These are phyloP conservation scores for Euspilapteryx auroguttella DNA, from an alignment of 2,888 invertebrate species.

Conservation along the genomic window DNA sequence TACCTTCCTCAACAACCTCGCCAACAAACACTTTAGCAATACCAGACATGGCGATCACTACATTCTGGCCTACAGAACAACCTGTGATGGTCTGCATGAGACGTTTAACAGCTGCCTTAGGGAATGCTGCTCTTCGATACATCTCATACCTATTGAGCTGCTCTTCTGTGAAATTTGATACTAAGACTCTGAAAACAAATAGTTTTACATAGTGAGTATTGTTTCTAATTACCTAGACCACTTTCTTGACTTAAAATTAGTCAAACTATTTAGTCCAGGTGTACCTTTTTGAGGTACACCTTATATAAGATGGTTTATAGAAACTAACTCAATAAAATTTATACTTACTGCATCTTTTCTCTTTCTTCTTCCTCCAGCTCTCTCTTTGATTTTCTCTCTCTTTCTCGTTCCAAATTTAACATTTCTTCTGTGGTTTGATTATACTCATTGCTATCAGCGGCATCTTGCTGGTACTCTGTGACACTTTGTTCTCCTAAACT, in stretches of 20 bases:
- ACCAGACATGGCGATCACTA: slow-evolving; percentile 99
- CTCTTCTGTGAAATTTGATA: slow-evolving; percentile 98
- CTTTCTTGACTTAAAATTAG: no score
- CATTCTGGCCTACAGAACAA: slow-evolving; percentile 95
- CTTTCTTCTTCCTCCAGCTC: slow-evolving; percentile 93
- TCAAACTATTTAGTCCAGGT: no score
- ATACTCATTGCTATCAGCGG: slow-evolving; percentile 24
- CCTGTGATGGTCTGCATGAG: slow-evolving; percentile 98
- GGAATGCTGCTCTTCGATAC: slow-evolving; percentile 95
- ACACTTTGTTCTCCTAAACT: no score
- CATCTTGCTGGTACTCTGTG: slow-evolving; percentile 17
- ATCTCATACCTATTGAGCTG: slow-evolving; percentile 98
- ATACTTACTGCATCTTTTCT: slow-evolving; percentile 91
- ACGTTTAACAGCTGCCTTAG: slow-evolving; percentile 95
- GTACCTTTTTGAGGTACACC: not conserved
- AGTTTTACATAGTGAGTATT: not conserved
- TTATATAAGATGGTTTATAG: not conserved
- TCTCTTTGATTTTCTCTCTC: slow-evolving; percentile 74
- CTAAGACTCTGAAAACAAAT: slow-evolving; percentile 75
- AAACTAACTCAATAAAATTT: slow-evolving; percentile 3
- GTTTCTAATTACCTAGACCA: no score
- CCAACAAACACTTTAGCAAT: slow-evolving; percentile 99
- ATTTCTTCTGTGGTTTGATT: slow-evolving; percentile 39
- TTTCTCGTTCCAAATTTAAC: slow-evolving; percentile 58
- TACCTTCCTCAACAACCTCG: slow-evolving; percentile 98